Evolutionary conservation across 2,888 invertebrate genomes (phyloP).

Genomic region (Lepas anatifera): DNA sequence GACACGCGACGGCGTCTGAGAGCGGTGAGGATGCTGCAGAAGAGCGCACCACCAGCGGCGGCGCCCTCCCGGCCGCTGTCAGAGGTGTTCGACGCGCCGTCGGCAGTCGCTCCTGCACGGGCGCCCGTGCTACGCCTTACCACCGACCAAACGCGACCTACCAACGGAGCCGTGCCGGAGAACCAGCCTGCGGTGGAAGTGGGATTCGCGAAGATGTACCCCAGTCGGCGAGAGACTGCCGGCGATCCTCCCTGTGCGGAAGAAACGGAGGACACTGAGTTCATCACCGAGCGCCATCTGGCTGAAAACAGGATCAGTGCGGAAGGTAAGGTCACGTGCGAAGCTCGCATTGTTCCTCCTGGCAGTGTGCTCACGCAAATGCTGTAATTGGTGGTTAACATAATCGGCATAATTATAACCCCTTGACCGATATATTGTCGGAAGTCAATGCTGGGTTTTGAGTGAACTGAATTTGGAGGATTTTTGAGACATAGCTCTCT

Average conservation of each 20-base stretch:
- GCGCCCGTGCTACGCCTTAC: background rate
- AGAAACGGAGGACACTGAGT: background rate
- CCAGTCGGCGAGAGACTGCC: background rate
- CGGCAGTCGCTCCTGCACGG: background rate
- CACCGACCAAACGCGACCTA: background rate
- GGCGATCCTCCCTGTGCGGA: background rate
- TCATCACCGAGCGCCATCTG: background rate
- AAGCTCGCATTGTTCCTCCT: no score
- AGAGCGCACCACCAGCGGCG: background rate
- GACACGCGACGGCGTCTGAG: background rate
- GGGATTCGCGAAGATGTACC: background rate
- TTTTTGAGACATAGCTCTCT: no score
- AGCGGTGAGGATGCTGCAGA: background rate
- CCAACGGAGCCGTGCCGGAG: background rate
- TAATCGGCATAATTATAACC: no score
- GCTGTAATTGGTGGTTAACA: no score
- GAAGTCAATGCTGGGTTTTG: no score
- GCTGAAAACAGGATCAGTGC: constrained; percentile 6
- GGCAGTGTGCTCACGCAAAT: no score
- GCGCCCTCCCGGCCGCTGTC: background rate
- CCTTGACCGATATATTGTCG: no score
- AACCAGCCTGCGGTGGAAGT: background rate
- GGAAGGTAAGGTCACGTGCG: background rate
- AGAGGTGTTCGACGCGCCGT: background rate
- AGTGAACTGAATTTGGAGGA: no score